A percentile compares a stretch with the other conserved stretches of the same genome.
Conservation (phyloP, 2,888 invertebrate genomes). For the Trichogramma dendrolimi region DNA sequence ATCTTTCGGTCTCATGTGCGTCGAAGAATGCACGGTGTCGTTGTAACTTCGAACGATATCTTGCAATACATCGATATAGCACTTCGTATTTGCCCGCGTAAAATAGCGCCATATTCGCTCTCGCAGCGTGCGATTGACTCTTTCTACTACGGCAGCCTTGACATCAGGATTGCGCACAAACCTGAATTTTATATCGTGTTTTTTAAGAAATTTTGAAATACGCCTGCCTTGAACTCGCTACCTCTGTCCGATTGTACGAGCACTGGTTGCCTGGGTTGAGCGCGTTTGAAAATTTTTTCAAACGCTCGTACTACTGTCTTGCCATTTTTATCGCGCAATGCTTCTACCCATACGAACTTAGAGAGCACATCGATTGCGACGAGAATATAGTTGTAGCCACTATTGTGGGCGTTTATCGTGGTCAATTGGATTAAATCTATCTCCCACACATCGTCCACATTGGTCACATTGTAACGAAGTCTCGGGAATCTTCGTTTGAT, state of each 20-base stretch:
- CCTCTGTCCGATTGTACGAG: background rate
- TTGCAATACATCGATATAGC: conserved; percentile 2
- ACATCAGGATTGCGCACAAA: background rate
- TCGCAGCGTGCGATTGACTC: background rate
- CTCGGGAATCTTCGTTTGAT: too few species aligned
- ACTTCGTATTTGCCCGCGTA: conserved; percentile 21
- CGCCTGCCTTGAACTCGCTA: background rate
- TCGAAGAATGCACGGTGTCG: background rate
- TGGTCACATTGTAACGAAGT: too few species aligned
- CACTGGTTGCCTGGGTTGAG: background rate
- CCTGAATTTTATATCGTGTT: background rate
- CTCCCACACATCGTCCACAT: too few species aligned
- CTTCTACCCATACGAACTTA: background rate
- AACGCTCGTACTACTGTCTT: background rate
- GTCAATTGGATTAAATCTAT: too few species aligned
- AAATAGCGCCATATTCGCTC: background rate
- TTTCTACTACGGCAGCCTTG: too few species aligned
- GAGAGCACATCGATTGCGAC: background rate
- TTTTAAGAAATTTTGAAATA: background rate
- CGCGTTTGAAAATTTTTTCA: background rate
- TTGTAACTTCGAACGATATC: background rate
- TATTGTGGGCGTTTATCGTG: background rate
- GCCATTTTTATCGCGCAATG: background rate
- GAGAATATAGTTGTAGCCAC: background rate
- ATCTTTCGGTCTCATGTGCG: conserved; percentile 15